Conservation (phyloP, 2,888 invertebrate species). For the Leistus spinibarbis region DNA sequence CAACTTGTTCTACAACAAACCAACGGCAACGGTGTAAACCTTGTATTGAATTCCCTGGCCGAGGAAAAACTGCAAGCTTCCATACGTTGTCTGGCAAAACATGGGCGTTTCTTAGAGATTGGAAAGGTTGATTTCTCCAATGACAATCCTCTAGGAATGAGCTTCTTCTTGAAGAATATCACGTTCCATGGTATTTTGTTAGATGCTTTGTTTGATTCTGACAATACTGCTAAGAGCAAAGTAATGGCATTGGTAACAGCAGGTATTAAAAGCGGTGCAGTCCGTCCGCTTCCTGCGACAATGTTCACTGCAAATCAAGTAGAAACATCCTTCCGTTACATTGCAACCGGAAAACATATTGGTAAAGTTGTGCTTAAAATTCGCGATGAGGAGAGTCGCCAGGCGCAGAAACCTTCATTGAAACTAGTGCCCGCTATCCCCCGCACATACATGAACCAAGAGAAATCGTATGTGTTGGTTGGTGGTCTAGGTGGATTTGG, state of each 20-base stretch:
- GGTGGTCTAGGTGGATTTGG: constrained; percentile 97
- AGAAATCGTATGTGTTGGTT: constrained; percentile 77
- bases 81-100: constrained; percentile 86
- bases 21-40: constrained; percentile 88
- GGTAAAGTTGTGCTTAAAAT: constrained; percentile 95
- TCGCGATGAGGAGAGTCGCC: constrained; percentile 74
- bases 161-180: constrained; percentile 92
- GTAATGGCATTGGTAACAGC: constrained; percentile 80
- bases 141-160: constrained; percentile 91
- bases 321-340: constrained; percentile 91
- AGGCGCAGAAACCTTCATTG: constrained; percentile 57
- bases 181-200: constrained; percentile 97
- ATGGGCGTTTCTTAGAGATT: constrained; percentile 96
- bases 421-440: constrained; percentile 81
- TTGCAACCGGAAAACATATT: constrained; percentile 97
- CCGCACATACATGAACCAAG: constrained; percentile 82
- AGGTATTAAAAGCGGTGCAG: constrained; percentile 87
- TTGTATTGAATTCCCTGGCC: constrained; percentile 95
- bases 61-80: constrained; percentile 95
- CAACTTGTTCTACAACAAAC: constrained; percentile 85
- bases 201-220: constrained; percentile 87
- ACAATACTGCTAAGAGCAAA: constrained; percentile 71
- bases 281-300: constrained; percentile 86
- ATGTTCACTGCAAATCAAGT: constrained; percentile 86
- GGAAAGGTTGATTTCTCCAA: constrained; percentile 97